Evolutionary conservation across 2,888 invertebrate species (phyloP), one percentile per base, ranked within the genome.

Genomic region (Lepidochrysops patricia): DNA sequence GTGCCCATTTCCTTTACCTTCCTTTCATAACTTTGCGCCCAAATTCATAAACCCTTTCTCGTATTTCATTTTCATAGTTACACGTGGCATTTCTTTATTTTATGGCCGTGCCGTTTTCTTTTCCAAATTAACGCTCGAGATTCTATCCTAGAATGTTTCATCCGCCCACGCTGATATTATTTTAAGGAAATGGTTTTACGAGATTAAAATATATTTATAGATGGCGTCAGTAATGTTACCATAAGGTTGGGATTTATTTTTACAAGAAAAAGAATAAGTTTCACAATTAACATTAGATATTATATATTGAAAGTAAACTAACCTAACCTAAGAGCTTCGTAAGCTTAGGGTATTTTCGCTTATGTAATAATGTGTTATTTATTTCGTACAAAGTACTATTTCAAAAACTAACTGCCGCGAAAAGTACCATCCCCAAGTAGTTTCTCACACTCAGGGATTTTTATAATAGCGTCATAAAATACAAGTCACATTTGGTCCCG

Each of bases 11-110:
- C 54, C 54, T 54, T 54, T 54, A 54, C 54, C 54, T 54, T 54
- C 54, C 54, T 54, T 54, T 54, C 54, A 54, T 54, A 54, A 54
- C 54, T 54, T 54, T 54, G 54, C 32, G 54, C 54, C 54, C 54
- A 54, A 54, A 54, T 54, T 54, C 54, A 54, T 54, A 54, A 54
- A 54, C 32, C 54, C 54, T 54, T 54, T 54, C 54, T 54, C 54
- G 54, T 54, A 54, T 54, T 54, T 54, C 54, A 54, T 54, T 54
- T 54, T 54, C 54, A 29, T 54, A 54, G 54, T 54, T 54, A 54
- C 54, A 54, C 54, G 54, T 54, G 15, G 19, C 54, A 54, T 19
- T 54, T 54, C 29, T 54, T 54, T 54, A 54, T 54, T 54, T 54
- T 52, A 52, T 52, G 32, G 7, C 27, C 32, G 54, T 54, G 54